A percentile compares a stretch with the other conserved stretches of the same genome.
phyloP scores from a whole-genome alignment of 2,113 vertebrate genomes.

The Dendrocopos noguchii region DNA sequence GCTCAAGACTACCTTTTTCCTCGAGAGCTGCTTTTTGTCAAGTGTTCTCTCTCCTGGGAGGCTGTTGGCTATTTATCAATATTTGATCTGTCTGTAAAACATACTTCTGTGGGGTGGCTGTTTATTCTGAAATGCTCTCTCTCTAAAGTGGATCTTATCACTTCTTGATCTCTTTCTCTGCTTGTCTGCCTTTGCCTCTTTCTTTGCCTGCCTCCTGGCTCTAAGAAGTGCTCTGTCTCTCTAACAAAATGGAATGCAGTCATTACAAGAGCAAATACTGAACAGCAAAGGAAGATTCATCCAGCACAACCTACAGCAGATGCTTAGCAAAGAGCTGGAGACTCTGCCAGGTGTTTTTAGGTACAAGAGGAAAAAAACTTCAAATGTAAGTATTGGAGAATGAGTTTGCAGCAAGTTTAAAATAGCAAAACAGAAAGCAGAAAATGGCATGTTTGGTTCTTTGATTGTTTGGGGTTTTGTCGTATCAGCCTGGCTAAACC shows the following conservation, averaged over 20 bases:
- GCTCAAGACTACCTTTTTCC: background rate
- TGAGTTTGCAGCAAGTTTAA: background rate
- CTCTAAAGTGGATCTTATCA: background rate
- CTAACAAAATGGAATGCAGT: background rate
- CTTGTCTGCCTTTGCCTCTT: background rate
- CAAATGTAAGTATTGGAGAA: background rate
- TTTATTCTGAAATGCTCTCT: conserved; percentile 5
- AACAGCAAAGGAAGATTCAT: background rate
- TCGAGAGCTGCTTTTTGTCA: background rate
- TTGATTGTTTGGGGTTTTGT: background rate
- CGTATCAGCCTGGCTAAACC: background rate
- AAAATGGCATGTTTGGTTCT: background rate
- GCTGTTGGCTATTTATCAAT: conserved; percentile 45
- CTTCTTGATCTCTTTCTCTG: background rate
- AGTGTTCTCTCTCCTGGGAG: background rate
- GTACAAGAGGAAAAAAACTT: background rate
- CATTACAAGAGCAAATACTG: background rate
- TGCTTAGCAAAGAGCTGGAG: background rate
- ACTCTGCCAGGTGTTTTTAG: background rate
- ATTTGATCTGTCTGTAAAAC: conserved; percentile 44
- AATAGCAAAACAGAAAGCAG: background rate
- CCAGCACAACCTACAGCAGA: background rate
- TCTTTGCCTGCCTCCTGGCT: background rate
- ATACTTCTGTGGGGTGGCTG: background rate
- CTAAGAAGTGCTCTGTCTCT: background rate